These are phyloP conservation scores for Botia kubotai DNA, from an alignment of 2,797 vertebrate genomes.

Conservation along the genomic window DNA sequence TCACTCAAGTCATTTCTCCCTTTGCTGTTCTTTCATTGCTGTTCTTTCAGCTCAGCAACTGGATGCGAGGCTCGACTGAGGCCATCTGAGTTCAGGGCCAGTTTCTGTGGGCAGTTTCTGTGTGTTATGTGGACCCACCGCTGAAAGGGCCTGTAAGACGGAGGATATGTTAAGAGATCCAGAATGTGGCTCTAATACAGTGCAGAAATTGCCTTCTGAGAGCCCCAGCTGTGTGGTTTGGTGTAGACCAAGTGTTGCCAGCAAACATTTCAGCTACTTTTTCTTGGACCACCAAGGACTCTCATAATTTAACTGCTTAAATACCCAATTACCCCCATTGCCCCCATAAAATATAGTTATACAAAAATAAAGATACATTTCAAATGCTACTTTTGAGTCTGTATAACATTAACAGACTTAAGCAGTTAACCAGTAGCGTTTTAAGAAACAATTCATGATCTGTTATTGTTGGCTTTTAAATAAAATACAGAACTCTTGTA, in stretches of 20 bases:
- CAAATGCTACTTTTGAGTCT: background rate
- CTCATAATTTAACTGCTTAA: background rate
- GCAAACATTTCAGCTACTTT: conserved; percentile 30
- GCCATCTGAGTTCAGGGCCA: conserved; percentile 9
- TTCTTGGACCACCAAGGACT: conserved; percentile 18
- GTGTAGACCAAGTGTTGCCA: conserved; percentile 1
- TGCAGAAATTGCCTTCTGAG: background rate
- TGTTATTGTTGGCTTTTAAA: conserved; percentile 21
- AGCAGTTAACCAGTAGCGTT: background rate
- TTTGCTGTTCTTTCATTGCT: background rate
- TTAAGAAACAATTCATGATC: conserved; percentile 5
- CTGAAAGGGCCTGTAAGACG: conserved; percentile 15
- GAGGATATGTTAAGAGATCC: conserved; percentile 10
- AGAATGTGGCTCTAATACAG: conserved; percentile 15
- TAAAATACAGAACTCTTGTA: conserved; percentile 26
- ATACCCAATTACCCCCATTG: background rate
- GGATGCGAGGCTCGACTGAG: conserved; percentile 16
- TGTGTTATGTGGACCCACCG: conserved; percentile 16
- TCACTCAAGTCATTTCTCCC: background rate
- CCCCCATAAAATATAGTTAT: background rate
- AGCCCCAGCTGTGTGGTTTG: conserved; percentile 28
- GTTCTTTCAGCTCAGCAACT: conserved; percentile 5
- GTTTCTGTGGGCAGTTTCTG: background rate
- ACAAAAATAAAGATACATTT: conserved; percentile 1
- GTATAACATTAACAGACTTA: background rate